A percentile compares a stretch with the other conserved stretches of the same genome.
Conservation (phyloP, 35 echinoderm and acorn worm genomes). For the Strongylocentrotus purpuratus region DNA sequence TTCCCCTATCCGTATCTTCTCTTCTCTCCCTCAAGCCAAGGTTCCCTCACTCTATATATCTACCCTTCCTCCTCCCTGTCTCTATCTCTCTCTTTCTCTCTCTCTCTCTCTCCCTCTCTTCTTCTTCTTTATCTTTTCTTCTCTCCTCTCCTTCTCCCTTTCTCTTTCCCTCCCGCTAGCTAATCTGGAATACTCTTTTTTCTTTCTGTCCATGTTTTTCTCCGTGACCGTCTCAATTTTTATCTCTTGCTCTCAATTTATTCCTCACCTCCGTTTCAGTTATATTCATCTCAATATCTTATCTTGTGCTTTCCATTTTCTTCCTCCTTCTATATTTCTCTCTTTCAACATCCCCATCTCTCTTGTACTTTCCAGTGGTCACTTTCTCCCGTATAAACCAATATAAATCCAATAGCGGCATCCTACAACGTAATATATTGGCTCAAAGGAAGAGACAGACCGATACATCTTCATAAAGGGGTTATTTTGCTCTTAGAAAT, state of each 20-base stretch:
- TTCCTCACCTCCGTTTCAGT: not conserved
- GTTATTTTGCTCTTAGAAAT: not conserved
- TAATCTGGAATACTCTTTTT: no score
- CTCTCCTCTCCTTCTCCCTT: not conserved
- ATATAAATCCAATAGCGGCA: slow-evolving; percentile 17
- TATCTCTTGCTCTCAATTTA: not conserved
- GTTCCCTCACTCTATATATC: not conserved
- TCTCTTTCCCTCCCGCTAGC: not conserved
- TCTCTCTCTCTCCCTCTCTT: not conserved
- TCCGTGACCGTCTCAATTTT: not conserved
- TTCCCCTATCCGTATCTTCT: not conserved
- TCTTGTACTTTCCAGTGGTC: not conserved
- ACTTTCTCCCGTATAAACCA: not conserved
- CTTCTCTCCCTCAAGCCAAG: not conserved
- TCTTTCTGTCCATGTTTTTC: not conserved
- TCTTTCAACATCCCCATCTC: not conserved
- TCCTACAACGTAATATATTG: not conserved
- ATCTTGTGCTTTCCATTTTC: not conserved
- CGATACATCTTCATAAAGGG: not conserved
- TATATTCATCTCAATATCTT: not conserved
- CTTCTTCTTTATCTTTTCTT: no score
- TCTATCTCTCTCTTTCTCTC: not conserved
- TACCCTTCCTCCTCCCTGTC: not conserved
- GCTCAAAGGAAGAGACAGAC: not conserved
- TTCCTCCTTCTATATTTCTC: not conserved